Percentiles rank a stretch among this genome's conserved stretches.
Evolutionary conservation across 1,140 invertebrate species (phyloP).

Genomic region (Oreohelix idahoensis): DNA sequence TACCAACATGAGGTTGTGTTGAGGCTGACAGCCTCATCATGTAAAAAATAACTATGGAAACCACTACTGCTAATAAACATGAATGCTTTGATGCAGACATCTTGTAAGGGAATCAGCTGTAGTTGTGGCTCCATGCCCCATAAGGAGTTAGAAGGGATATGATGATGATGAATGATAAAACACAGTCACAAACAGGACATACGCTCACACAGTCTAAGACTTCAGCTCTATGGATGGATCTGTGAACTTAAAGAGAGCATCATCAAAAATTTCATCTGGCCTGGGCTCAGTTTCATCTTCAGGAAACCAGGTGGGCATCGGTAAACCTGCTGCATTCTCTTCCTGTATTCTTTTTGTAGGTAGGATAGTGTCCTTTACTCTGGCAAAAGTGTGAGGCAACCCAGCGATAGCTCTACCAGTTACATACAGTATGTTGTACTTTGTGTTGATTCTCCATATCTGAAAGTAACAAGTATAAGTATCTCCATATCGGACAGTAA

Average conservation of each 20-base stretch:
- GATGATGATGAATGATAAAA: not conserved
- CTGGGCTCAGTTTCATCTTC: conserved; percentile 70
- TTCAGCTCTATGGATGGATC: conserved; percentile 81
- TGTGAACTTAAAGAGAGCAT: conserved; percentile 81
- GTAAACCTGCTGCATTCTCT: conserved; percentile 76
- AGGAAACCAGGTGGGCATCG: conserved; percentile 86
- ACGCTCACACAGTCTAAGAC: conserved; percentile 31
- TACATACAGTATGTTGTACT: conserved; percentile 93
- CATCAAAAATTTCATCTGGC: conserved; percentile 82
- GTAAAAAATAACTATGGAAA: too few species aligned
- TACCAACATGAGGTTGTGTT: too few species aligned
- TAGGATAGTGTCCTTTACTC: conserved; percentile 86
- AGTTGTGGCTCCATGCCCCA: too few species aligned
- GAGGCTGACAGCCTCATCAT: too few species aligned
- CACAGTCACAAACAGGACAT: not conserved
- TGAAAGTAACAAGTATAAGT: too few species aligned
- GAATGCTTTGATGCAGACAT: too few species aligned
- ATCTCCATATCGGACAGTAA: conserved; percentile 83
- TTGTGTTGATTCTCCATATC: conserved; percentile 93
- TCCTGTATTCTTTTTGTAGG: conserved; percentile 67
- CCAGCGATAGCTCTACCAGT: conserved; percentile 87
- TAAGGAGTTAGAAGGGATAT: too few species aligned
- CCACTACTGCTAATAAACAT: too few species aligned
- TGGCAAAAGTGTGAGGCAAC: conserved; percentile 83
- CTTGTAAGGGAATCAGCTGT: too few species aligned